Evolutionary conservation across 1,140 invertebrate species (phyloP).

Genomic region (Bombus vancouverensis): DNA sequence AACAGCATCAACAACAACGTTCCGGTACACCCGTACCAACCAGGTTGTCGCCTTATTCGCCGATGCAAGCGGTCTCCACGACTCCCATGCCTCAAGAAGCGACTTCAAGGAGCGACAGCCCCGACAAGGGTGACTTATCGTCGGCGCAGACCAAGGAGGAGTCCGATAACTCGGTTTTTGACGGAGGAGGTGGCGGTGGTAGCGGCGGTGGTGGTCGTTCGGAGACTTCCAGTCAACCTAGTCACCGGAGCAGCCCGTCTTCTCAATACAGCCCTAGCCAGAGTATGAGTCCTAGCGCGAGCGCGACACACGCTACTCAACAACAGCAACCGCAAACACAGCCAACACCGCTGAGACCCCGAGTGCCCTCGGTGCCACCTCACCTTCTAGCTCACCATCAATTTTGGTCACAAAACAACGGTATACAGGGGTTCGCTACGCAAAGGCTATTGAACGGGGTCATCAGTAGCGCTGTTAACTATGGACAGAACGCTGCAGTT

Average conservation of each 20-base stretch:
- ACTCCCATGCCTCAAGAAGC: conserved; percentile 77
- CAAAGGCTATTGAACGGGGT: conserved; percentile 81
- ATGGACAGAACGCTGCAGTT: conserved; percentile 76
- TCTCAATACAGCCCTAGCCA: conserved; percentile 77
- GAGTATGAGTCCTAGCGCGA: conserved; percentile 77
- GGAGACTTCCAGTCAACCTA: conserved; percentile 72
- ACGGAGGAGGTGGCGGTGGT: conserved; percentile 74
- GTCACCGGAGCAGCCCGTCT: conserved; percentile 79
- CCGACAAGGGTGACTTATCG: conserved; percentile 76
- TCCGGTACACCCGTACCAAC: conserved; percentile 68
- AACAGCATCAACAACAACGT: conserved; percentile 73
- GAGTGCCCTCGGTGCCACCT: conserved; percentile 80
- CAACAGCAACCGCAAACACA: conserved; percentile 74
- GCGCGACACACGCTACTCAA: conserved; percentile 53
- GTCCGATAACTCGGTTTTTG: conserved; percentile 83
- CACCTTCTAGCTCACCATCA: conserved; percentile 81
- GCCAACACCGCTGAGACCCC: conserved; percentile 78
- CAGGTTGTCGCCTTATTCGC: conserved; percentile 79
- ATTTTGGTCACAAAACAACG: conserved; percentile 79
- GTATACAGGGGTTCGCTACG: conserved; percentile 84
- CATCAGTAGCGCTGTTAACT: conserved; percentile 80
- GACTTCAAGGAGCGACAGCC: conserved; percentile 75
- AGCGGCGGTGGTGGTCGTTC: conserved; percentile 68
- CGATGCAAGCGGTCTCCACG: conserved; percentile 76
- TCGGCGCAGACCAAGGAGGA: conserved; percentile 81